phyloP scores from a whole-genome alignment of 2,888 invertebrate species.

The Lapara coniferarum region DNA sequence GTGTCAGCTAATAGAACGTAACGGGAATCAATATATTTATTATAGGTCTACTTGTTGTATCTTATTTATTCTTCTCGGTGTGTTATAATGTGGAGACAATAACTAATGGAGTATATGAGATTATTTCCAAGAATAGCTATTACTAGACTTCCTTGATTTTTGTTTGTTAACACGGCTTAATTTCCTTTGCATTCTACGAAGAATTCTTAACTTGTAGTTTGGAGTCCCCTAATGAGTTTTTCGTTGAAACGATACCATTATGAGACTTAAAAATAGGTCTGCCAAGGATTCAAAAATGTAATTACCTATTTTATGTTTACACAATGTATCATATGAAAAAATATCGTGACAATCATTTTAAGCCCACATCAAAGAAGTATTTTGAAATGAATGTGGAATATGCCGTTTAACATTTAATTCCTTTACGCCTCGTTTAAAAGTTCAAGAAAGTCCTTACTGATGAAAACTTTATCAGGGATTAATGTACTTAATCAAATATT shows the following conservation, averaged over 20 bases:
- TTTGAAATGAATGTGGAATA: too few relatives aligned
- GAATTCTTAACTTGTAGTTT: neutral
- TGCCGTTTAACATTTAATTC: too few relatives aligned
- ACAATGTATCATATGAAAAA: too few relatives aligned
- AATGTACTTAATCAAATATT: too few relatives aligned
- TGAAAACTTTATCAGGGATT: too few relatives aligned
- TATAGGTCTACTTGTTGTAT: neutral
- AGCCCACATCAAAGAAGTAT: too few relatives aligned
- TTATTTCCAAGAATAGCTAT: neutral
- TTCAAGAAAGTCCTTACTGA: too few relatives aligned
- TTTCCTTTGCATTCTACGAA: neutral
- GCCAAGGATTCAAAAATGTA: neutral
- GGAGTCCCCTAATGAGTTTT: conserved; percentile 14
- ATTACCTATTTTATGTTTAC: too few relatives aligned
- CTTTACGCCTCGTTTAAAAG: too few relatives aligned
- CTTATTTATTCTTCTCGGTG: neutral
- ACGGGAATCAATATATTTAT: too few relatives aligned
- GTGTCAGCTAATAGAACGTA: neutral
- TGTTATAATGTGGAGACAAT: too few relatives aligned
- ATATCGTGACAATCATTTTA: too few relatives aligned
- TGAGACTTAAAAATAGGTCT: conserved; percentile 6
- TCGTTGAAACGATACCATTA: conserved; percentile 11
- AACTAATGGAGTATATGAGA: neutral
- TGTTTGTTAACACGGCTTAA: neutral
- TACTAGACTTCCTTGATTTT: neutral